Base-by-base conservation (phyloP, 2,888 invertebrate species). In the Ophion ventricosus region DNA sequence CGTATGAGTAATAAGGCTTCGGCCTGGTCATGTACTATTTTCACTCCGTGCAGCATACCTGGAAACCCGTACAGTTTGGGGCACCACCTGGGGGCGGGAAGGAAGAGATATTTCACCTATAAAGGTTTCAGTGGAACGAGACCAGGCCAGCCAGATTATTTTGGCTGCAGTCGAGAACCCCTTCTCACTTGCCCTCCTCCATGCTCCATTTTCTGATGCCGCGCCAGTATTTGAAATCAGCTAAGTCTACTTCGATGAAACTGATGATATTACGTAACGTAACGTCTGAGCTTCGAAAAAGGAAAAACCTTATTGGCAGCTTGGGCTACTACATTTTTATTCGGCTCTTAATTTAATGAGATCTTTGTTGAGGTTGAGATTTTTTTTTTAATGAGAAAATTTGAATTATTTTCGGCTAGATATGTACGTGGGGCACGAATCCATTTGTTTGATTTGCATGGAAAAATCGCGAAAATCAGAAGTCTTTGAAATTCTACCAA, bases 81-180 rank as follows among this genome's bases (percentile, higher is more conserved):
- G 14, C 29, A 14, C 40, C 56, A 26, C 61, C 17, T 67, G 64
- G 69, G n/a, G 26, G 66, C 23, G 40, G 73, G 75, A 1, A 14
- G 14, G 14, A 35, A 35, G 61, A 80, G 75, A 82, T 82, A 85
- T 82, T 80, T 80, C 63, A 59, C 76, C 79, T 63, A 82, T 80
- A 82, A 54, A 49, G 75, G 56, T 79, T 64, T 70, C 56, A 17
- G 40, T 59, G 35, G 59, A 85, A 85, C 66, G 82, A 73, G 82
- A 80, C 69, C 82, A 80, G 76, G 75, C 64, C 70, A 64, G 70
- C 63, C 82, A n/a, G 76, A 80, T 85, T 80, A 85, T 85, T 85
- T 85, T 85, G 79, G 82, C 80, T 73, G 66, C 66, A 56, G 57
- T 66, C 66, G 20, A 79, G 49, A 72, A 66, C 43, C 59, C 70